Conservation (phyloP, 2,113 vertebrate species). For the Polypterus bichir region DNA sequence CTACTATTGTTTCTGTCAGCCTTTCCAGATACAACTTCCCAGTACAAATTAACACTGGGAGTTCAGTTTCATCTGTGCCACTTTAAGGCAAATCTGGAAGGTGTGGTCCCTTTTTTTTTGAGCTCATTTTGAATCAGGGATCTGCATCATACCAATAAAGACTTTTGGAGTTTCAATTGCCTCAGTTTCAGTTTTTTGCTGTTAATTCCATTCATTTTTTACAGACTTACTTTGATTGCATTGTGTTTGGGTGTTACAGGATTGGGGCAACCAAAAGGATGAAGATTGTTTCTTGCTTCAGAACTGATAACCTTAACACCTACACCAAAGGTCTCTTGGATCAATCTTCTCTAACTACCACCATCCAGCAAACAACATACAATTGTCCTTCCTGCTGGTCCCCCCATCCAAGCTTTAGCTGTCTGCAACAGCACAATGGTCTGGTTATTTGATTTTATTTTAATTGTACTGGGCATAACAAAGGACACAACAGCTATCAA, state of each 20-base stretch:
- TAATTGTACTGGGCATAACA: not conserved
- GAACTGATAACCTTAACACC: not conserved
- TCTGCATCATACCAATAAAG: not conserved
- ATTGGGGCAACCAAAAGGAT: not conserved
- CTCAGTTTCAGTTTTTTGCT: not conserved
- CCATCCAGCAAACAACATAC: slow-evolving; percentile 9
- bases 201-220: not conserved
- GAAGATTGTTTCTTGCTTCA: not conserved
- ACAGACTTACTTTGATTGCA: not conserved
- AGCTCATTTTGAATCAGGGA: not conserved
- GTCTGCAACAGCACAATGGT: slow-evolving; percentile 9
- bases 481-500: slow-evolving; percentile 4
- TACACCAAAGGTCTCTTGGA: not conserved
- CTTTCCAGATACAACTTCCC: not conserved
- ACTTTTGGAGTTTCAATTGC: slow-evolving; percentile 2
- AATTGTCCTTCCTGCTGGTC: slow-evolving; percentile 1
- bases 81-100: not conserved
- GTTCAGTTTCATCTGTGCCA: too few species aligned
- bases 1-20: slow-evolving; percentile 1
- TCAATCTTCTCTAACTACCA: slow-evolving; percentile 11
- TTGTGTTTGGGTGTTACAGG: too few species aligned
- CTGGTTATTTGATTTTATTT: not conserved
- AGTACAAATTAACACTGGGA: too few species aligned
- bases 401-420: slow-evolving; percentile 4
- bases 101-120: not conserved